Evolutionary conservation across 1,140 invertebrate genomes (phyloP), one percentile per base, ranked within the genome.

Genomic region (Phortica variegata): DNA sequence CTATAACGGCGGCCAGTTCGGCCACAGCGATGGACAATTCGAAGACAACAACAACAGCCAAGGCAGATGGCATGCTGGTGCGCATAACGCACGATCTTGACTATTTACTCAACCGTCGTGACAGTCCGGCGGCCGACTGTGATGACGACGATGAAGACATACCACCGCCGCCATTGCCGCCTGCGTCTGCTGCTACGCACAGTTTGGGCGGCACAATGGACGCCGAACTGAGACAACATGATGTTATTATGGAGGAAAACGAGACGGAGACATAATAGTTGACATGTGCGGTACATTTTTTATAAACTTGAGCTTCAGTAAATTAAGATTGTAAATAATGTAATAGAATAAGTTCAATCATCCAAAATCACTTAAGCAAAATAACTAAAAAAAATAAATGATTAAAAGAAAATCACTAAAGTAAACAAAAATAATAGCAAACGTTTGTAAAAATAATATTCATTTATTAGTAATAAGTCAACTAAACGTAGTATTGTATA

Each of bases 11-110:
- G 1, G 56, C 52, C 10, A 58, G 31, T 8, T 51, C 55, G 17
- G 55, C 52, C 2, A n/a, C 49, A 13, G 60, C 52, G 19, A 34
- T 40, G 8, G 62, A 21, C n/a, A n/a, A n/a, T n/a, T n/a, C n/a
- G n/a, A n/a, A n/a, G n/a, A n/a, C n/a, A n/a, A 13, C 32, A 32
- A 38, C 16, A 49, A 43, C 33, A 44, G 16, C 44, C 1, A 42
- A 21, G 3, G 41, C 54, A 13, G 61, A 65, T 52, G 65, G 83
- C 41, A 85, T 87, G 78, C 73, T 88, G 2, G 83, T 87, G 72
- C 81, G 86, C 54, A 89, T 89, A 60, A 85, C 84, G 2, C 83
- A 86, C 58, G 86, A 89, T 73, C 77, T 88, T 33, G 86, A 88
- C 72, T 89, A 88, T 77, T 71, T 89, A 47, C 73, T 89, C 39